Base-by-base conservation (phyloP, 2,797 vertebrate species). In the Crenuchus spilurus region DNA sequence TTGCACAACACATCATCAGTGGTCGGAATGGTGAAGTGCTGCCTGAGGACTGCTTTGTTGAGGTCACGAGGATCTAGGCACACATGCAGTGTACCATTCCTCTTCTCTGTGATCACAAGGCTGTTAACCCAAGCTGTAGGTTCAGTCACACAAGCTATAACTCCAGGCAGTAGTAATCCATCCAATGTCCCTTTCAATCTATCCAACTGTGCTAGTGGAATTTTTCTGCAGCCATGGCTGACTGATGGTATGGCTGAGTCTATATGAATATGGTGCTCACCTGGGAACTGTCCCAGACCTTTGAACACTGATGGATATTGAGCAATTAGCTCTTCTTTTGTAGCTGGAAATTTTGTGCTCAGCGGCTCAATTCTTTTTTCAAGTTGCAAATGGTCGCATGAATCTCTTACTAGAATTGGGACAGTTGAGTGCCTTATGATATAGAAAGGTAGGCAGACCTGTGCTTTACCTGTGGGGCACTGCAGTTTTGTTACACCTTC, bases 21-120 rank as follows among this genome's bases (percentile, higher is more conserved):
- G 2, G 71, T 74, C 11, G 64, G 57, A 8, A 76, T 72, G 24
- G 79, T 65, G 46, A 78, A 75, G 0, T 80, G 83, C 73, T 78
- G 78, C 2, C 14, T 10, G 9, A 68, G 67, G 44, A 76, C 42
- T 0, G 75, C 72, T 73, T 79, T 62, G 77, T 89, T 88, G 57
- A 84, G 77, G 71, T 84, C 79, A 69, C 54, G 1, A 10, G n/a
- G 42, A 37, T 67, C 54, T 16, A 68, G 24, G 37, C 49, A 46
- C 24, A 57, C 13, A 5, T 24, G n/a, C n/a, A 71, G 22, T 22
- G 42, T 22, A 14, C 48, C 33, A 26, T 63, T 63, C 4, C 49
- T 72, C 31, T 72, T 64, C 33, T 63, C 60, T 14, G 35, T 72
- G 46, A 63, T 6, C 11, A 54, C 20, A 42, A 63, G 60, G 4